phyloP scores from a whole-genome alignment of 2,113 vertebrate species.

The Neopipo cinnamomea region DNA sequence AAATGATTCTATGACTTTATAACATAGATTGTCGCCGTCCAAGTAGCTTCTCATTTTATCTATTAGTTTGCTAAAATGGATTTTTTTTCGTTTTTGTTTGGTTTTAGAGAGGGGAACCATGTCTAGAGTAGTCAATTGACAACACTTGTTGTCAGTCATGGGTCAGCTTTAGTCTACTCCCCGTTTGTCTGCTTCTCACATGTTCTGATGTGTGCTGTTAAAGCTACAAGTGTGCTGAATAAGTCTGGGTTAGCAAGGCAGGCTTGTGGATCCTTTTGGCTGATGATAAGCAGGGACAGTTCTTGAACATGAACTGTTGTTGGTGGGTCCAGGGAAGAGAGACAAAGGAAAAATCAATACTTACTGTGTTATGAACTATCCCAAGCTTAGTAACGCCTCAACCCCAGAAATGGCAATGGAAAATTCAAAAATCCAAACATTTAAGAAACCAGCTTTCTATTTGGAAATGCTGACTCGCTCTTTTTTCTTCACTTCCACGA shows the following conservation, averaged over 20 bases:
- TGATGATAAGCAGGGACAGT: background rate
- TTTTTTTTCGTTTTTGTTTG: background rate
- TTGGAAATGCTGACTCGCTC: background rate
- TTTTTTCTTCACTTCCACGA: background rate
- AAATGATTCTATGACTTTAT: background rate
- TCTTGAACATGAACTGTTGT: background rate
- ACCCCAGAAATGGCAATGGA: background rate
- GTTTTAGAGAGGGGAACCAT: background rate
- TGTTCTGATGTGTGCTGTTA: accelerated
- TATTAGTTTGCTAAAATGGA: background rate
- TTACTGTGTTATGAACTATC: background rate
- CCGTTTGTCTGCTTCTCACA: background rate
- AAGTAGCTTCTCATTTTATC: background rate
- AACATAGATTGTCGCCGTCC: background rate
- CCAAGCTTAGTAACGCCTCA: background rate
- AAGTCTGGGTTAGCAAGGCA: background rate
- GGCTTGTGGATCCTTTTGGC: background rate
- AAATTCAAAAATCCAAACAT: background rate
- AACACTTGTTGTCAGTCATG: background rate
- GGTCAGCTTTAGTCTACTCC: background rate
- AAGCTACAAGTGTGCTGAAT: background rate
- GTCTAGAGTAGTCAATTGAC: background rate
- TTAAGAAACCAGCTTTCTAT: background rate
- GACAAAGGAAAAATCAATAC: background rate
- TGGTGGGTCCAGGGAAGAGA: background rate